These are phyloP conservation scores for Dermochelys coriacea DNA, from an alignment of 2,797 vertebrate species.

Conservation along the genomic window DNA sequence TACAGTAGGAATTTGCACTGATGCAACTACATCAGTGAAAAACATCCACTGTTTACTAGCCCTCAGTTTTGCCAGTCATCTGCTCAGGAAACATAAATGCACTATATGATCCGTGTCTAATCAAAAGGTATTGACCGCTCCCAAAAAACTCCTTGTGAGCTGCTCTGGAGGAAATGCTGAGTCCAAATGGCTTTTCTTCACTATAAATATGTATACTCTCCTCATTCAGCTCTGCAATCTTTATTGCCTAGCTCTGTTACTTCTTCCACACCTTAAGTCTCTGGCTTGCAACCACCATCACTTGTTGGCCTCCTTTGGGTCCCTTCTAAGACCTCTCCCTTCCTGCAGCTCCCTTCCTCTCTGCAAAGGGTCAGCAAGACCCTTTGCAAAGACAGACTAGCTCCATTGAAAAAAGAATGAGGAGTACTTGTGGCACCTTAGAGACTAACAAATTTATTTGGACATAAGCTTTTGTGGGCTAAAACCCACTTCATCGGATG, in stretches of 20 bases:
- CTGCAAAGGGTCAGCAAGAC: neutral
- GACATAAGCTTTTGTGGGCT: too few relatives aligned
- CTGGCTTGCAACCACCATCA: neutral
- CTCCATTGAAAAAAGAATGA: neutral
- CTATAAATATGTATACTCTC: neutral
- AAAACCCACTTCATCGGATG: too few relatives aligned
- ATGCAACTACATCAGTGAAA: neutral
- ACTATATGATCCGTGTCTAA: neutral
- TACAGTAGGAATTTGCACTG: neutral
- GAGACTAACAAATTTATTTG: too few relatives aligned
- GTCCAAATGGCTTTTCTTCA: neutral
- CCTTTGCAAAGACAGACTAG: neutral
- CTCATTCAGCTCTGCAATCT: neutral
- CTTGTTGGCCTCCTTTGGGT: neutral
- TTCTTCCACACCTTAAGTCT: neutral
- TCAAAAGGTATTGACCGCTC: neutral
- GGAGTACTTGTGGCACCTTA: too few relatives aligned
- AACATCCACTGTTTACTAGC: neutral
- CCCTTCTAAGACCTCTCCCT: neutral
- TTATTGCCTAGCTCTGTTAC: neutral
- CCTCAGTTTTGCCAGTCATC: neutral
- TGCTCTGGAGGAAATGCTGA: neutral
- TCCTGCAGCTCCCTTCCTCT: neutral
- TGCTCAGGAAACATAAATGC: neutral
- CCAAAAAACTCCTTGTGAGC: neutral